Percentiles rank a stretch among this genome's conserved stretches.
phyloP scores from a whole-genome alignment of 2,888 invertebrate species.

The Peribatodes rhomboidaria region DNA sequence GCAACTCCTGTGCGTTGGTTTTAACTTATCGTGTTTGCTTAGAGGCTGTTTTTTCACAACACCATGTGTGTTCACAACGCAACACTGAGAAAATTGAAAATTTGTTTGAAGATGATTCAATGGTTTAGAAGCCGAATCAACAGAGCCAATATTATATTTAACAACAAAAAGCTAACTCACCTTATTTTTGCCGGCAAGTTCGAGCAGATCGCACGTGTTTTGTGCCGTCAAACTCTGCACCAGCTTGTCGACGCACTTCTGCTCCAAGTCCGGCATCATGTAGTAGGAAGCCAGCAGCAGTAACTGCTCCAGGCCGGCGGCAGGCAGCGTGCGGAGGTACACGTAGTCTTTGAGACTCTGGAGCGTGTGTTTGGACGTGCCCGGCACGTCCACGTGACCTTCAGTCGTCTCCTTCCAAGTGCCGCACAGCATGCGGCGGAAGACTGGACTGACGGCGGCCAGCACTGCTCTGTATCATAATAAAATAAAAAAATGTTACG shows the following conservation, averaged over 20 bases:
- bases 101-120: too few species aligned
- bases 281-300: constrained; percentile 62
- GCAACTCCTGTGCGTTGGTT: too few species aligned
- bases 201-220: constrained; percentile 53
- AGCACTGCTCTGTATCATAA: constrained; percentile 56
- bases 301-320: constrained; percentile 58
- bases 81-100: too few species aligned
- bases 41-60: too few species aligned
- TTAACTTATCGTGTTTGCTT: too few species aligned
- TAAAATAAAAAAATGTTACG: too few species aligned
- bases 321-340: constrained; percentile 60
- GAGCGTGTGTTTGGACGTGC: constrained; percentile 57
- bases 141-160: too few species aligned
- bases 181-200: constrained; percentile 64
- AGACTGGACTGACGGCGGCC: constrained; percentile 64
- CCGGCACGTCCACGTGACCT: constrained; percentile 59
- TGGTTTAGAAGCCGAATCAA: too few species aligned
- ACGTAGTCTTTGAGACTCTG: constrained; percentile 64
- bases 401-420: constrained; percentile 63
- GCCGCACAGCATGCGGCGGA: constrained; percentile 61
- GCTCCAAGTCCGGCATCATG: constrained; percentile 66
- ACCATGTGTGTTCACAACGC: too few species aligned
- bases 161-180: too few species aligned
- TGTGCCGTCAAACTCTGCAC: constrained; percentile 42
- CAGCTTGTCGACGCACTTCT: constrained; percentile 61